Evolutionary conservation across 2,797 vertebrate species (phyloP).

Genomic region (Pempheris klunzingeri): DNA sequence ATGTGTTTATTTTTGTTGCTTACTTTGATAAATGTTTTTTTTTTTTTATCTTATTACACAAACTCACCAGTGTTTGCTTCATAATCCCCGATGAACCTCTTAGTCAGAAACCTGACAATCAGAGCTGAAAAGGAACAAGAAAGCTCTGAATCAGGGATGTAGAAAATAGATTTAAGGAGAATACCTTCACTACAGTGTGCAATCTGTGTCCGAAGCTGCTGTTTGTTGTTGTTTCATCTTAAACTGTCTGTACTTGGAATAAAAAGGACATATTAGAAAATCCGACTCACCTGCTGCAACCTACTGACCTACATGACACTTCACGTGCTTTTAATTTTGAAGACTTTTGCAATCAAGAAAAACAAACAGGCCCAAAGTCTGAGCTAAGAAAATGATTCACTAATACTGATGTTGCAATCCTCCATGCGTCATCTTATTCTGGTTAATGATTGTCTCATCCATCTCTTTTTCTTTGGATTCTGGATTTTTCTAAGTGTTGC

Average conservation of each 20-base stretch:
- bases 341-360: background rate
- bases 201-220: background rate
- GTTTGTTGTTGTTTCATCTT: background rate
- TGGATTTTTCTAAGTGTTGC: background rate
- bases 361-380: constrained; percentile 42
- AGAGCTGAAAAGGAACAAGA: constrained; percentile 84
- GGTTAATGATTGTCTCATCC: constrained; percentile 36
- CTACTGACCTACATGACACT: constrained; percentile 26
- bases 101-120: constrained; percentile 94
- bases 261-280: background rate
- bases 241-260: background rate
- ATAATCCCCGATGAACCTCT: constrained; percentile 96
- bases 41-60: background rate
- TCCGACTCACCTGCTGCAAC: background rate
- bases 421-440: background rate
- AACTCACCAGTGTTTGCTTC: constrained; percentile 94
- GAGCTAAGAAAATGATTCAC: constrained; percentile 40
- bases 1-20: background rate
- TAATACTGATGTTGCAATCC: constrained; percentile 28
- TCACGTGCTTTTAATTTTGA: constrained; percentile 13
- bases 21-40: background rate
- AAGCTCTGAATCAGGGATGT: background rate
- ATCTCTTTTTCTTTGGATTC: background rate
- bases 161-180: background rate
- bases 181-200: background rate